phyloP scores from a whole-genome alignment of 1,140 invertebrate species.

The Eufriesea mexicana region DNA sequence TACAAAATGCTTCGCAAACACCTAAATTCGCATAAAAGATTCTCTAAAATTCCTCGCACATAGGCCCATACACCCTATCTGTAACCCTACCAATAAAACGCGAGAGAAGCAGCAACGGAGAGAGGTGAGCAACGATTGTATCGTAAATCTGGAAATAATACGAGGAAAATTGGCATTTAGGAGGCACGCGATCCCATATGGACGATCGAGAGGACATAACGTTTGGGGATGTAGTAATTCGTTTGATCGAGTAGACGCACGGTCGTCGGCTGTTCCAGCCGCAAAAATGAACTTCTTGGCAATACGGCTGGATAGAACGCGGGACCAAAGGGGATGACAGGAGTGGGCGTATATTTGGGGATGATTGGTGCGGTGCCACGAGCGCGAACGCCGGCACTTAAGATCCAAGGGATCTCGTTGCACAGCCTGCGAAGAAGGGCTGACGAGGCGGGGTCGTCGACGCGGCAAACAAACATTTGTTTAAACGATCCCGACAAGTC shows the following conservation, averaged over 20 bases:
- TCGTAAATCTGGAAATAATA: slow-evolving; percentile 49
- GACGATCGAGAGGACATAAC: neutral
- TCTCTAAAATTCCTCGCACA: too few species aligned
- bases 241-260: neutral
- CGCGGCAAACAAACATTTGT: slow-evolving; percentile 75
- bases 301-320: slow-evolving; percentile 4
- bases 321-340: slow-evolving; percentile 22
- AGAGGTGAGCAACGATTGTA: neutral
- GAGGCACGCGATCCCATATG: neutral
- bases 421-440: slow-evolving; percentile 33
- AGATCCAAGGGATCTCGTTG: slow-evolving; percentile 30
- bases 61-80: too few species aligned
- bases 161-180: slow-evolving; percentile 49
- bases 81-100: neutral
- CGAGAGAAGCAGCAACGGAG: slow-evolving; percentile 24
- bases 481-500: slow-evolving; percentile 74
- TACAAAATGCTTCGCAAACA: too few species aligned
- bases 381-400: slow-evolving; percentile 38
- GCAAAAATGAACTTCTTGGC: slow-evolving; percentile 35
- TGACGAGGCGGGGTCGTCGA: slow-evolving; percentile 50
- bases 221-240: neutral
- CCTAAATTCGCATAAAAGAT: too few species aligned
- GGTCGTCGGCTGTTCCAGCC: neutral
- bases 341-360: slow-evolving; percentile 30
- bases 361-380: slow-evolving; percentile 52